These are phyloP conservation scores for Dryobotodes eremita DNA, from an alignment of 2,888 invertebrate genomes.

Conservation along the genomic window DNA sequence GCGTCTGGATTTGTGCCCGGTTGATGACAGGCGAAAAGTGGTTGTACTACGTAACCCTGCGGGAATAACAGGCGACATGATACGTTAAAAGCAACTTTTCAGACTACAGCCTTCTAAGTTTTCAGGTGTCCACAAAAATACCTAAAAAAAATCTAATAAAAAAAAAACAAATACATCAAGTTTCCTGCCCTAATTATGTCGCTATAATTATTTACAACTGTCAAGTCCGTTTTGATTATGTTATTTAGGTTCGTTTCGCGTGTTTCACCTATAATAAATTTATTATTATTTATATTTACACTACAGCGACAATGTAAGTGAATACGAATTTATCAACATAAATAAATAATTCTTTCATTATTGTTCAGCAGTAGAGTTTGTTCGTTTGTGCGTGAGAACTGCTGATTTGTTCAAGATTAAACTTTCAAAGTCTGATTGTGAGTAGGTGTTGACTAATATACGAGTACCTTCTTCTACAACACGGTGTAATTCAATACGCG, in stretches of 20 bases:
- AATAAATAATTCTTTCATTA: slow-evolving; percentile 17
- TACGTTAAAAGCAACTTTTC: not conserved
- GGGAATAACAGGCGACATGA: too few species aligned
- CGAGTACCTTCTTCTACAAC: not conserved
- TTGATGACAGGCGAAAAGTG: too few species aligned
- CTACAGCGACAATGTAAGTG: slow-evolving; percentile 26
- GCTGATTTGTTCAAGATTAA: not conserved
- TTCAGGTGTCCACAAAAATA: not conserved
- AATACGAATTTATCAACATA: slow-evolving; percentile 41
- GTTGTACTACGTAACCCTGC: too few species aligned
- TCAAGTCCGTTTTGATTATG: slow-evolving; percentile 54
- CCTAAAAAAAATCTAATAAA: slow-evolving; percentile 2
- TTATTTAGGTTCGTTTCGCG: slow-evolving; percentile 66
- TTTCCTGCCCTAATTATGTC: slow-evolving; percentile 55
- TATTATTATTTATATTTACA: slow-evolving; percentile 53
- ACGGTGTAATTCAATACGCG: not conserved
- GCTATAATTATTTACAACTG: slow-evolving; percentile 58
- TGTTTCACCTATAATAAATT: slow-evolving; percentile 44
- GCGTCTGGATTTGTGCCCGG: too few species aligned
- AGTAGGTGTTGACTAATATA: not conserved
- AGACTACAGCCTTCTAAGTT: not conserved
- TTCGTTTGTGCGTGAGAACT: slow-evolving; percentile 21
- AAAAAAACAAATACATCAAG: slow-evolving; percentile 25
- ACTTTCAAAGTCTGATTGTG: not conserved
- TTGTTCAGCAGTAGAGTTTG: not conserved